phyloP scores from a whole-genome alignment of 2,113 vertebrate species.

The Cyprinodon brontotheroides region DNA sequence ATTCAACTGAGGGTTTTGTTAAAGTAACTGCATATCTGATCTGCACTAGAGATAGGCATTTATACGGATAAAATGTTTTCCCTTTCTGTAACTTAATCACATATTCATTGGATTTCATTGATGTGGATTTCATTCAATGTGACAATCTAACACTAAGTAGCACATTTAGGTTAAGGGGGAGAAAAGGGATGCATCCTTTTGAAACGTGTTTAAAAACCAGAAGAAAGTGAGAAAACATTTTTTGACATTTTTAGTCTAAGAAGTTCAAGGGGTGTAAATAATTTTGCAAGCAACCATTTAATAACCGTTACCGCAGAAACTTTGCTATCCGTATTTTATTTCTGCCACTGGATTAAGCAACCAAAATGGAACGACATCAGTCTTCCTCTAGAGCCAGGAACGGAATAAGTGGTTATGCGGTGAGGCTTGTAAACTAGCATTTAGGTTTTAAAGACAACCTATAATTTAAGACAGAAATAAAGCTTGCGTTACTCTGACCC shows the following conservation, averaged over 20 bases:
- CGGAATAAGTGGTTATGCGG: slow-evolving; percentile 24
- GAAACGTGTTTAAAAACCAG: background rate
- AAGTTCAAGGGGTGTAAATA: background rate
- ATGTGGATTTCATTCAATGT: no score
- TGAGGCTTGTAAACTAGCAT: slow-evolving; percentile 10
- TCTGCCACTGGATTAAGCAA: background rate
- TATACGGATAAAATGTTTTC: no score
- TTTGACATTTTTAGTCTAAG: no score
- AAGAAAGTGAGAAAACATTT: no score
- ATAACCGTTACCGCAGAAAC: background rate
- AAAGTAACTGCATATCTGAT: background rate
- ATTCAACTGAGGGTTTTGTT: background rate
- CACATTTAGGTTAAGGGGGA: no score
- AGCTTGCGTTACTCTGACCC: slow-evolving; percentile 39
- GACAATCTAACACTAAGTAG: no score
- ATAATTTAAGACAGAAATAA: slow-evolving; percentile 56
- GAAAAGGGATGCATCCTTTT: background rate
- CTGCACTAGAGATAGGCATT: background rate
- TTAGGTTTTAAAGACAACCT: slow-evolving; percentile 49
- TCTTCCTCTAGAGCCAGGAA: slow-evolving; percentile 47
- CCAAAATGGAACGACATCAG: slow-evolving; percentile 24
- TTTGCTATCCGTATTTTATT: background rate
- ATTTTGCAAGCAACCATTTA: background rate
- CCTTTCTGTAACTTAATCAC: no score
- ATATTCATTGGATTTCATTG: no score